phyloP scores from a whole-genome alignment of 2,113 vertebrate species.

The Brachionichthys hirsutus region DNA sequence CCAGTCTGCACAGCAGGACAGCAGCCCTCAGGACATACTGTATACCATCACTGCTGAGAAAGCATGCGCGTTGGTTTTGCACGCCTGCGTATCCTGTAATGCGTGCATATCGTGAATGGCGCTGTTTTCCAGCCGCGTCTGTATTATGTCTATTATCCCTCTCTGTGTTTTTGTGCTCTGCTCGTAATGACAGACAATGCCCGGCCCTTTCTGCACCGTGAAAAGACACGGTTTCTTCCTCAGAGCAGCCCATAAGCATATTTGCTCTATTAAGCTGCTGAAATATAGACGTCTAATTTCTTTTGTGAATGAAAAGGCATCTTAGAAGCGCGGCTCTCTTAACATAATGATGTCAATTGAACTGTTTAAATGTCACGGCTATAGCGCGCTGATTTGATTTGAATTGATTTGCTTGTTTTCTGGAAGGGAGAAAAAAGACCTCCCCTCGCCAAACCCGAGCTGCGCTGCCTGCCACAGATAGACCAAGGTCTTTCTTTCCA shows the following conservation, averaged over 20 bases:
- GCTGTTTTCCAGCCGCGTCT: conserved; percentile 53
- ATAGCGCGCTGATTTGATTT: conserved; percentile 77
- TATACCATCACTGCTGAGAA: conserved; percentile 47
- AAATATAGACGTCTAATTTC: conserved; percentile 75
- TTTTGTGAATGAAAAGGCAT: conserved; percentile 72
- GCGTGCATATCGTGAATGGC: conserved; percentile 49
- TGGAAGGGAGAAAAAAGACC: conserved; percentile 43
- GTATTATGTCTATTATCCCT: conserved; percentile 66
- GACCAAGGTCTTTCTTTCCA: conserved; percentile 77
- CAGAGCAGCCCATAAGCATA: conserved; percentile 51
- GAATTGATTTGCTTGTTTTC: conserved; percentile 80
- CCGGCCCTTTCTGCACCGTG: conserved; percentile 59
- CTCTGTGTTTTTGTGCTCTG: conserved; percentile 56
- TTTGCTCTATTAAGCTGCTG: conserved; percentile 70
- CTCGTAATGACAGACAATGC: conserved; percentile 66
- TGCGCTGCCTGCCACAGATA: conserved; percentile 69
- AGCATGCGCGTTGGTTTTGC: conserved; percentile 32
- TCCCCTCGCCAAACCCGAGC: conserved; percentile 62
- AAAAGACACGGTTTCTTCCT: conserved; percentile 62
- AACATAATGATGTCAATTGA: conserved; percentile 76
- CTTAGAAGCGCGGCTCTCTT: conserved; percentile 65
- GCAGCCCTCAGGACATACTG: conserved; percentile 68
- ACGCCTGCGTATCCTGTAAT: conserved; percentile 23
- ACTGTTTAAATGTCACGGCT: conserved; percentile 73
- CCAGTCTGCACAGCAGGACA: conserved; percentile 73